These are phyloP conservation scores for Plemyria rubiginata DNA, from an alignment of 2,888 invertebrate species.

Conservation along the genomic window DNA sequence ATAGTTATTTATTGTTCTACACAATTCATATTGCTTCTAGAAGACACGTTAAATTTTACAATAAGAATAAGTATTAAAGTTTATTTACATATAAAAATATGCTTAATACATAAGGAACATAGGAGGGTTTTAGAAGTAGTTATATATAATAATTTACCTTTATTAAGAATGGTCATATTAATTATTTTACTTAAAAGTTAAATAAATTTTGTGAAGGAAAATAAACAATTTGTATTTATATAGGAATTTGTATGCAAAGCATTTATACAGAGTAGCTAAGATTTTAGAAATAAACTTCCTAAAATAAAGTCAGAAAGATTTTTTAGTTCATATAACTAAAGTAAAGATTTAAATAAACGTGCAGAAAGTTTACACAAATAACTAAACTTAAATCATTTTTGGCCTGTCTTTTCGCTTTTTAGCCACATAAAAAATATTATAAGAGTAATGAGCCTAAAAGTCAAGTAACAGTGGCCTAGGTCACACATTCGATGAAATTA, in stretches of 20 bases:
- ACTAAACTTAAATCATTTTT: not conserved
- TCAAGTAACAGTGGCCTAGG: not conserved
- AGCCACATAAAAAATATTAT: not conserved
- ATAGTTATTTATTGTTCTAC: constrained; percentile 37
- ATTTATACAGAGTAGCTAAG: not conserved
- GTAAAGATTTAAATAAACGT: not conserved
- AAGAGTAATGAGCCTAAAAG: not conserved
- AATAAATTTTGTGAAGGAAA: no score
- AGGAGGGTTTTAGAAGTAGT: not conserved
- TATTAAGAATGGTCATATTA: not conserved
- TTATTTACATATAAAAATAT: constrained; percentile 14
- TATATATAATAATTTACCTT: not conserved
- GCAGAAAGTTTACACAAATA: not conserved
- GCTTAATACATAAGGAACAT: constrained; percentile 4
- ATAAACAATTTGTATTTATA: no score
- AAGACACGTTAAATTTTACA: constrained; percentile 20
- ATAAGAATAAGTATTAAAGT: constrained; percentile 15
- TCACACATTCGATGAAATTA: not conserved
- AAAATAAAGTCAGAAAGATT: no score
- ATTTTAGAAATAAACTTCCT: no score
- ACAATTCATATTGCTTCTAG: constrained; percentile 33
- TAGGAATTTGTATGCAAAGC: not conserved
- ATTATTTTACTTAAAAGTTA: no score
- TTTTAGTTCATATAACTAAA: not conserved
- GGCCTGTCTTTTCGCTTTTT: not conserved